phyloP scores from a whole-genome alignment of 1,140 invertebrate genomes.

The Heliconius congener region DNA sequence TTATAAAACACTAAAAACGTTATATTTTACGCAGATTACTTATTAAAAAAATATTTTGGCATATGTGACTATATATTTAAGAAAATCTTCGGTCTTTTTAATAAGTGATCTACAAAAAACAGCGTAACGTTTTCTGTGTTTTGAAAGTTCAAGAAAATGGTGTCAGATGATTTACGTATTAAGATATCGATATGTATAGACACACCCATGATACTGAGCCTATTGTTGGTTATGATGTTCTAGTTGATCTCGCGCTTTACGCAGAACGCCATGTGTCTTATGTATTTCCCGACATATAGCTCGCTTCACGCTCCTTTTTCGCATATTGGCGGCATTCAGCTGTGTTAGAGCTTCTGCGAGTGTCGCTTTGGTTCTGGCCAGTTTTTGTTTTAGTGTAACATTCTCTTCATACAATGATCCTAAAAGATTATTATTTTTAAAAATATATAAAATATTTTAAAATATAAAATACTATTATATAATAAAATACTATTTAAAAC shows the following conservation, averaged over 20 bases:
- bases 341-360: conserved; percentile 83
- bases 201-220: not conserved
- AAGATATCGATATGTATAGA: no score
- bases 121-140: no score
- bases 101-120: no score
- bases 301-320: conserved; percentile 82
- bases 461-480: not conserved
- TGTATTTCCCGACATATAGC: conserved; percentile 85
- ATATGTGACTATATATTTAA: no score
- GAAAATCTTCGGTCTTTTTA: no score
- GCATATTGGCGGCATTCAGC: conserved; percentile 82
- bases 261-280: conserved; percentile 84
- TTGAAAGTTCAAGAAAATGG: no score
- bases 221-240: conserved; percentile 55
- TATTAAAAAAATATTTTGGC: no score
- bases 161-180: no score
- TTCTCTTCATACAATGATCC: conserved; percentile 83
- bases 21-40: no score
- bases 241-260: conserved; percentile 78
- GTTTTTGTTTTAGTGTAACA: conserved; percentile 79
- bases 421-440: conserved; percentile 40
- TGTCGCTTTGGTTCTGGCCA: conserved; percentile 81
- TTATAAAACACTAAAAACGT: no score
- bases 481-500: not conserved
- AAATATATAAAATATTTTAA: not conserved